These are phyloP conservation scores for Bubalus kerabau DNA, from an alignment of 2,113 vertebrate species.

Conservation along the genomic window DNA sequence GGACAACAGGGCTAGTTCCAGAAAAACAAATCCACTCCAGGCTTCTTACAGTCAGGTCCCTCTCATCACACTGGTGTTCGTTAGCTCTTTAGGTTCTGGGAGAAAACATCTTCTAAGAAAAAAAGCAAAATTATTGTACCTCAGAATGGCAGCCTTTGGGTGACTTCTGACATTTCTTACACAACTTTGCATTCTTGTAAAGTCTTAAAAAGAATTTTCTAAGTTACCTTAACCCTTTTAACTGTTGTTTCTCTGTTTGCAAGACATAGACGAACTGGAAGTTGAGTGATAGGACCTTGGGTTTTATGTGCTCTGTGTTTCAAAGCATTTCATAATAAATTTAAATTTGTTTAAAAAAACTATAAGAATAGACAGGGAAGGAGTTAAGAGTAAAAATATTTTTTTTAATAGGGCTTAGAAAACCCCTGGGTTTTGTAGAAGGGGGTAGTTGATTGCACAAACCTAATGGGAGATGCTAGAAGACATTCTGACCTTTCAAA, in stretches of 20 bases:
- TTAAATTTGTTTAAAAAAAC: background rate
- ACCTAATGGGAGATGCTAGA: background rate
- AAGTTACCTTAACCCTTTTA: background rate
- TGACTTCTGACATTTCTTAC: background rate
- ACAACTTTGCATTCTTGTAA: background rate
- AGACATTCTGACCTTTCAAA: background rate
- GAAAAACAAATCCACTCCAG: background rate
- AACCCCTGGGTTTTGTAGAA: background rate
- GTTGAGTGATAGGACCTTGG: background rate
- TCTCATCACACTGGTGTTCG: background rate
- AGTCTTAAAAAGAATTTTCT: background rate
- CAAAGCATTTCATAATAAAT: constrained; percentile 5
- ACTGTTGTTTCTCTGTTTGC: background rate
- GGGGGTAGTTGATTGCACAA: background rate
- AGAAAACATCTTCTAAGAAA: background rate
- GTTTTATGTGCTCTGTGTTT: background rate
- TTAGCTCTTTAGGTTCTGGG: background rate
- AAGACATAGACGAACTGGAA: background rate
- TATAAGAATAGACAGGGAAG: background rate
- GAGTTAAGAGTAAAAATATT: background rate
- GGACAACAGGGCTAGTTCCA: background rate
- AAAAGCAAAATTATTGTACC: background rate
- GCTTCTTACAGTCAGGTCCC: background rate
- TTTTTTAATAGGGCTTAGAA: background rate
- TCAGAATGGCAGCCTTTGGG: background rate